A percentile compares a stretch with the other conserved stretches of the same genome.
These are phyloP conservation scores for Vipera ursinii DNA, from an alignment of 2,797 vertebrate genomes.

Conservation along the genomic window DNA sequence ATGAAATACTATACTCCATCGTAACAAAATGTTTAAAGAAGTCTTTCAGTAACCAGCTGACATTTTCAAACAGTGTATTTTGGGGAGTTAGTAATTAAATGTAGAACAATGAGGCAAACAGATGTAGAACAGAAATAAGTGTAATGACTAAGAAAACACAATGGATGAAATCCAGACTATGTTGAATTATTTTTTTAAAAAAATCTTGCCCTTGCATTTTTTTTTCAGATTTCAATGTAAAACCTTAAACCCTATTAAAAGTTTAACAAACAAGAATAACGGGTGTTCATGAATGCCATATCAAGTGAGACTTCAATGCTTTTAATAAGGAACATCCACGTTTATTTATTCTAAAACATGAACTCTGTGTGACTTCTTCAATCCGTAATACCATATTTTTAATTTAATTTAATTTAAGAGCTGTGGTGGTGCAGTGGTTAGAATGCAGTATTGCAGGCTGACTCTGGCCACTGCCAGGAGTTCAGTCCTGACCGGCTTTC, in stretches of 20 bases:
- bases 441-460: no score
- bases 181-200: conserved; percentile 36
- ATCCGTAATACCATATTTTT: background rate
- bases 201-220: conserved; percentile 23
- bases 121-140: conserved; percentile 27
- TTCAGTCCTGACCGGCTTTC: no score
- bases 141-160: conserved; percentile 28
- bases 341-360: background rate
- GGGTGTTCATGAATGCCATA: background rate
- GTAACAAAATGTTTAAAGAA: conserved; percentile 32
- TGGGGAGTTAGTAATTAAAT: conserved; percentile 42
- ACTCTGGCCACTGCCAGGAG: no score
- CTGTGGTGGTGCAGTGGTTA: no score
- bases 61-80: conserved; percentile 31
- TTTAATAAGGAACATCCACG: background rate
- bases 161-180: conserved; percentile 49
- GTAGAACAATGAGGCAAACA: background rate
- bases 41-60: conserved; percentile 47
- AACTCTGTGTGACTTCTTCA: background rate
- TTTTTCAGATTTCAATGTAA: background rate
- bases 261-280: background rate
- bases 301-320: background rate
- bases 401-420: background rate
- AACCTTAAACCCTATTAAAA: background rate
- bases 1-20: conserved; percentile 4